phyloP scores from a whole-genome alignment of 2,888 invertebrate genomes.

The Aspidiotus destructor region DNA sequence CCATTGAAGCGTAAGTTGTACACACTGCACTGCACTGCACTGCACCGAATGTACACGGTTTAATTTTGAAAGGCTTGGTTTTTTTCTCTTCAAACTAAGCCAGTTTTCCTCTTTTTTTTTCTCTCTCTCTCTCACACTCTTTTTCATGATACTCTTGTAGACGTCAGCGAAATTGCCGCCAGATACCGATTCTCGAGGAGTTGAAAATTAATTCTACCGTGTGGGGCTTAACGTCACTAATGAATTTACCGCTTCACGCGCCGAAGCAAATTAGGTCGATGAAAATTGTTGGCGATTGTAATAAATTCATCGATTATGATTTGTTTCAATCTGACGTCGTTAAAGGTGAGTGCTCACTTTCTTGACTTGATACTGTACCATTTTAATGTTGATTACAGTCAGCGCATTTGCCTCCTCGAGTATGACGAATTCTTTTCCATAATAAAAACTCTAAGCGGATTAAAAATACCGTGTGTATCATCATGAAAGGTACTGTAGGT shows the following conservation, averaged over 20 bases:
- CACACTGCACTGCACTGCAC: neutral
- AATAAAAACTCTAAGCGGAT: no score
- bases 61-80: no score
- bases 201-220: slow-evolving; percentile 12
- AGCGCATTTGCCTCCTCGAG: no score
- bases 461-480: no score
- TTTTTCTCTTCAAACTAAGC: no score
- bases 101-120: no score
- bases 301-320: neutral
- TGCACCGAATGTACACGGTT: neutral
- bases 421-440: no score
- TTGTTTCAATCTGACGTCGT: slow-evolving; percentile 24
- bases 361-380: no score
- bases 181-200: slow-evolving; percentile 2
- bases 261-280: slow-evolving; percentile 12
- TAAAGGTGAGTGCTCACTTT: slow-evolving; percentile 7
- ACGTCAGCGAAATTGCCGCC: slow-evolving; percentile 15
- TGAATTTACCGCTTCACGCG: slow-evolving; percentile 6
- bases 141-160: neutral
- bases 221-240: slow-evolving; percentile 11
- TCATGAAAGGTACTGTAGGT: no score
- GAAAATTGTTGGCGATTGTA: slow-evolving; percentile 10
- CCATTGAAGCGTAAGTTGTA: slow-evolving; percentile 20
- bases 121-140: no score
- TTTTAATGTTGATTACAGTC: neutral